Evolutionary conservation across 2,888 invertebrate genomes (phyloP), one percentile per base, ranked within the genome.

Genomic region (Amitus sp.): DNA sequence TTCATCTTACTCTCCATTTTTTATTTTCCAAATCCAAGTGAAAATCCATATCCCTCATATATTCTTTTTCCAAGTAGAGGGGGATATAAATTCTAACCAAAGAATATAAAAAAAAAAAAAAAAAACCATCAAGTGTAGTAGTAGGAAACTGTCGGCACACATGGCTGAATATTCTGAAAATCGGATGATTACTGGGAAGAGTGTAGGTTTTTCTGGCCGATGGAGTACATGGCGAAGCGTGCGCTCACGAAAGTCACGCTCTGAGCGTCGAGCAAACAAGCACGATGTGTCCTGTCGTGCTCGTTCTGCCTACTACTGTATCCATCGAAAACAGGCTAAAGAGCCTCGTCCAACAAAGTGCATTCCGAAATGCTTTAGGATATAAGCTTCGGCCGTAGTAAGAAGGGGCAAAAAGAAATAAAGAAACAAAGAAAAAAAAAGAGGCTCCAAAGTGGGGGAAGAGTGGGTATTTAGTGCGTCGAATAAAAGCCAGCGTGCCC

Each of bases 291-390:
- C n/a, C n/a, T n/a, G n/a, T n/a, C n/a, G n/a, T n/a, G n/a, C n/a
- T n/a, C n/a, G n/a, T n/a, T 17, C 43, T 59, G 55, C 46, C 59
- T 50, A 65, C 59, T 50, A 65, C 56, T 62, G 60, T 65, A 65
- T 67, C 65, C 58, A 62, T 65, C 62, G 60, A 65, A 59, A 54
- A 56, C 62, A 50, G 60, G 48, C 59, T 59, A 63, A 56, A 62
- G 65, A 52, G 57, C 59, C 59, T 40, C 62, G 58, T 64, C 54
- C 56, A 66, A 66, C 65, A 62, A 69, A 68, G 69, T 66, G 65
- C 63, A 67, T 65, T 69, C 65, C 62, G 37, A 50, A 30, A 61
- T 62, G 56, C 53, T 42, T 55, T 48, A 46, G 30, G 40, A 45
- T 6, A 12, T 34, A 33, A 52, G 12, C n/a, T n/a, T n/a, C n/a